Percentiles rank a stretch among this genome's conserved stretches.
These are phyloP conservation scores for Zeuzera pyrina DNA, from an alignment of 2,888 invertebrate species.

Conservation along the genomic window DNA sequence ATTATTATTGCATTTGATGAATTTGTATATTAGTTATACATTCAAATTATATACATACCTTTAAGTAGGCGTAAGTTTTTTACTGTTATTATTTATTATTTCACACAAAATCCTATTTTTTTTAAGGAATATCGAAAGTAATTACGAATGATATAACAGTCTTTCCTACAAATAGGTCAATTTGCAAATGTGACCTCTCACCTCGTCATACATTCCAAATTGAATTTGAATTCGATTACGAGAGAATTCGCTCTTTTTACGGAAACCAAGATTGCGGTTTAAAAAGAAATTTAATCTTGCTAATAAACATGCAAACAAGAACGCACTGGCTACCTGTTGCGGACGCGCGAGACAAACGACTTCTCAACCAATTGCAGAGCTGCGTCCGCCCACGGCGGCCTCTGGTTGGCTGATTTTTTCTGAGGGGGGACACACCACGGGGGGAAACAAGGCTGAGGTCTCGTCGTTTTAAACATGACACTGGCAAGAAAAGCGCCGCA, in stretches of 20 bases:
- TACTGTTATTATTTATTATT: too few species aligned
- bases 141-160: too few species aligned
- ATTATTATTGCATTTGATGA: too few species aligned
- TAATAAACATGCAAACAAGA: slow-evolving; percentile 72
- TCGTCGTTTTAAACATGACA: slow-evolving; percentile 52
- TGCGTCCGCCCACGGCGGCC: slow-evolving; percentile 61
- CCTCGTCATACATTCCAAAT: slow-evolving; percentile 32
- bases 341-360: slow-evolving; percentile 55
- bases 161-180: too few species aligned
- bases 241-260: slow-evolving; percentile 36
- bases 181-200: too few species aligned
- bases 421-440: slow-evolving; percentile 33
- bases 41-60: too few species aligned
- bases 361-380: slow-evolving; percentile 49
- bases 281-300: slow-evolving; percentile 67
- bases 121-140: too few species aligned
- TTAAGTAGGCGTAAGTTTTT: too few species aligned
- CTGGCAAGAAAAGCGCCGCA: slow-evolving; percentile 67
- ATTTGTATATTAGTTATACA: too few species aligned
- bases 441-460: slow-evolving; percentile 36
- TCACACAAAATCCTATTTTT: too few species aligned
- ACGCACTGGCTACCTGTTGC: slow-evolving; percentile 71
- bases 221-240: slow-evolving; percentile 43
- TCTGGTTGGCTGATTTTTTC: slow-evolving; percentile 43
- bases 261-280: slow-evolving; percentile 46